Conservation (phyloP, 1,140 invertebrate genomes). For the Frieseomelitta varia region DNA sequence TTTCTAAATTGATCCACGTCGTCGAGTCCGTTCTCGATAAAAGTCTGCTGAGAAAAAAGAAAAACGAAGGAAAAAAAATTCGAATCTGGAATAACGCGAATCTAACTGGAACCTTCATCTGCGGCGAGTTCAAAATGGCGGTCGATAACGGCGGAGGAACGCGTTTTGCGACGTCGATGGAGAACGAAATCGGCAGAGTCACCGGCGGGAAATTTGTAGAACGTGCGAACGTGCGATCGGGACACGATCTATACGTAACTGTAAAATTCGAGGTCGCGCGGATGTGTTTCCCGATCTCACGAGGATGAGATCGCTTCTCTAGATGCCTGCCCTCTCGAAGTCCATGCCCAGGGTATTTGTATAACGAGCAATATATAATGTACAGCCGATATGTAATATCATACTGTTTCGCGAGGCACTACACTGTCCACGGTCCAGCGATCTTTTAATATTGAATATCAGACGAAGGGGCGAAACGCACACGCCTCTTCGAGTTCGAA, state of each 20-base stretch:
- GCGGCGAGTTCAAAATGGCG: too few relatives aligned
- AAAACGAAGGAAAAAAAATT: neutral
- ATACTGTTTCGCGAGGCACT: neutral
- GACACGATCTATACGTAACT: slow-evolving; percentile 15
- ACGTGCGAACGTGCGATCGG: slow-evolving; percentile 14
- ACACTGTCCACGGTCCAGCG: slow-evolving; percentile 26
- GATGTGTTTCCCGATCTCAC: slow-evolving; percentile 35
- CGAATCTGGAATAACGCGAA: too few relatives aligned
- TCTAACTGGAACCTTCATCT: too few relatives aligned
- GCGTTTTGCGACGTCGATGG: too few relatives aligned
- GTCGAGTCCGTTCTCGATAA: neutral
- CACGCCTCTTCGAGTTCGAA: neutral
- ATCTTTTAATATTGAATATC: slow-evolving; percentile 49
- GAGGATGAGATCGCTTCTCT: slow-evolving; percentile 38
- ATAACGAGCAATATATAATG: neutral
- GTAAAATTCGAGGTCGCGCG: neutral
- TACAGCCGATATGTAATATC: slow-evolving; percentile 31
- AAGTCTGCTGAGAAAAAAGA: neutral
- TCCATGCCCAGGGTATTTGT: slow-evolving; percentile 16
- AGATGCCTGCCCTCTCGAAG: neutral
- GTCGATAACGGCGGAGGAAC: neutral
- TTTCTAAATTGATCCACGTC: neutral
- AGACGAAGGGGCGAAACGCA: slow-evolving; percentile 11
- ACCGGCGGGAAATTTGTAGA: slow-evolving; percentile 7
- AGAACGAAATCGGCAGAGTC: slow-evolving; percentile 6